Evolutionary conservation across 2,888 invertebrate genomes (phyloP).

Genomic region (Orthosia gracilis): DNA sequence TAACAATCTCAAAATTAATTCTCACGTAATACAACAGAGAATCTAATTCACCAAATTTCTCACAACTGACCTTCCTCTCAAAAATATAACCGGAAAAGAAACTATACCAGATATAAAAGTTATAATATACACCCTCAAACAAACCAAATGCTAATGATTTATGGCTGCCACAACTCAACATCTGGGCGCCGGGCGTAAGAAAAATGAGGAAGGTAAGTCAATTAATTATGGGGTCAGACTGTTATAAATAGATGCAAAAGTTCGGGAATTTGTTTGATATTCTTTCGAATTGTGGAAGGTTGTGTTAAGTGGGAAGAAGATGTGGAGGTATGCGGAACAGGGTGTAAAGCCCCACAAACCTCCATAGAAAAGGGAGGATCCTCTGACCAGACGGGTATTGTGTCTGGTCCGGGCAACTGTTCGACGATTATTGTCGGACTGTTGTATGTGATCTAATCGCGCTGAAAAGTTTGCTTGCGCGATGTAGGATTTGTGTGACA

Average conservation of each 20-base stretch:
- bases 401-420: no score
- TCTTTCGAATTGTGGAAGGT: not conserved
- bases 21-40: not conserved
- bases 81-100: slow-evolving; percentile 31
- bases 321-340: no score
- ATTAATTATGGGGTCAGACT: slow-evolving; percentile 41
- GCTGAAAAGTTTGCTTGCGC: no score
- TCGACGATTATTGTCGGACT: no score
- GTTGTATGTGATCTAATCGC: no score
- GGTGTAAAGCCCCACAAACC: no score
- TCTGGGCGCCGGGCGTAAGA: slow-evolving; percentile 31
- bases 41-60: not conserved
- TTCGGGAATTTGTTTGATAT: not conserved
- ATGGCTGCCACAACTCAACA: slow-evolving; percentile 46
- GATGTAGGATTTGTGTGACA: no score
- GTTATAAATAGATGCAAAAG: not conserved
- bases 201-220: slow-evolving; percentile 32
- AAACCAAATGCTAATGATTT: slow-evolving; percentile 52
- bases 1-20: not conserved
- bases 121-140: slow-evolving; percentile 29
- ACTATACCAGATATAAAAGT: slow-evolving; percentile 47
- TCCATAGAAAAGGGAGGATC: no score
- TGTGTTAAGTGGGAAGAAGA: no score
- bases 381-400: no score
- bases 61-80: not conserved